phyloP scores from a whole-genome alignment of 2,797 vertebrate genomes.

The Sebastes matsubarae region DNA sequence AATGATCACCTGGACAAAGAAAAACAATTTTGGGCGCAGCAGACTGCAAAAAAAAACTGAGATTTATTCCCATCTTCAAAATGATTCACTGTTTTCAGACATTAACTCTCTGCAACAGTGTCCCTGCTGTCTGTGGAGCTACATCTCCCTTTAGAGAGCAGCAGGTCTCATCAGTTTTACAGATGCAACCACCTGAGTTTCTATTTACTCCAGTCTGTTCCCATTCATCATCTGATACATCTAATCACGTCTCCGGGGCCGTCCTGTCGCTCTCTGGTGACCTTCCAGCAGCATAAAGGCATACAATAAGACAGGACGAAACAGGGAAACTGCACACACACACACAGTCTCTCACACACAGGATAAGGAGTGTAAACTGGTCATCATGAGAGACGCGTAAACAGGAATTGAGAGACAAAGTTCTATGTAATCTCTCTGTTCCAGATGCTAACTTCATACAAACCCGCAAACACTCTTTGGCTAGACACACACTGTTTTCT shows the following conservation, averaged over 20 bases:
- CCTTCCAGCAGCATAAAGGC: slow-evolving; percentile 32
- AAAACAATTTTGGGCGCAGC: not conserved
- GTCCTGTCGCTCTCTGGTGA: slow-evolving; percentile 21
- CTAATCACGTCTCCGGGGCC: slow-evolving; percentile 27
- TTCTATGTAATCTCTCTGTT: slow-evolving; percentile 73
- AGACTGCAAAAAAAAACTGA: not conserved
- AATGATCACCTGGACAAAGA: slow-evolving; percentile 2
- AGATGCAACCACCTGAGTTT: slow-evolving; percentile 5
- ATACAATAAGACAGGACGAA: slow-evolving; percentile 18
- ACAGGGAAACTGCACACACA: not conserved
- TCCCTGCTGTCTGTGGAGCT: not conserved
- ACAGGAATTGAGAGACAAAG: slow-evolving; percentile 80
- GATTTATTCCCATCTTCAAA: slow-evolving; percentile 10
- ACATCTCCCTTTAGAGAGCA: not conserved
- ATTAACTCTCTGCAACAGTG: not conserved
- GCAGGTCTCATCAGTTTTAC: slow-evolving; percentile 18
- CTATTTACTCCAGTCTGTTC: slow-evolving; percentile 28
- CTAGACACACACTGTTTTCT: slow-evolving; percentile 5
- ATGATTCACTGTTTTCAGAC: slow-evolving; percentile 16
- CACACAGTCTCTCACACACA: slow-evolving; percentile 36
- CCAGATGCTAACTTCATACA: slow-evolving; percentile 64
- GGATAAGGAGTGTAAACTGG: slow-evolving; percentile 64
- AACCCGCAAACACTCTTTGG: slow-evolving; percentile 20
- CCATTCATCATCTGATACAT: slow-evolving; percentile 41
- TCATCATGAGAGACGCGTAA: slow-evolving; percentile 58